Percentiles rank a stretch among this genome's conserved stretches.
phyloP scores from a whole-genome alignment of 2,797 vertebrate species.

The Gila robusta region DNA sequence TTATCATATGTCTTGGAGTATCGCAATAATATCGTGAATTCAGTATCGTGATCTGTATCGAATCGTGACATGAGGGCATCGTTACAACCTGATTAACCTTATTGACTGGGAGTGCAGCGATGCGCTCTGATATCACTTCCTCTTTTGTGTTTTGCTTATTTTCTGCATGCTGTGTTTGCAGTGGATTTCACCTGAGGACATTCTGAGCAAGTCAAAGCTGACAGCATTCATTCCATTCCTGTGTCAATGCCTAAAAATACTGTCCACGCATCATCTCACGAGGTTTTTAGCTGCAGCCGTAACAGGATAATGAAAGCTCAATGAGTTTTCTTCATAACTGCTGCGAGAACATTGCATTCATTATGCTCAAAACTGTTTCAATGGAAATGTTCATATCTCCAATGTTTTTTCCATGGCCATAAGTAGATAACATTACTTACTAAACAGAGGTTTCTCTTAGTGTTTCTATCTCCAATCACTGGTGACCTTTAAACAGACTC shows the following conservation, averaged over 20 bases:
- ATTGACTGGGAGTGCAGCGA: background rate
- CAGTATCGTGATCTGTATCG: too few relatives aligned
- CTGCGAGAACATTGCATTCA: background rate
- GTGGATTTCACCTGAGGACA: background rate
- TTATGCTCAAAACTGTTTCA: background rate
- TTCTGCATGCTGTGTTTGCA: background rate
- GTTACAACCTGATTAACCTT: background rate
- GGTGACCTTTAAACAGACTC: conserved; percentile 15
- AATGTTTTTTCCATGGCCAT: background rate
- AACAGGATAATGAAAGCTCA: background rate
- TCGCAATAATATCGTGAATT: too few relatives aligned
- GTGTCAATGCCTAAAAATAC: background rate
- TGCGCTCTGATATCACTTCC: background rate
- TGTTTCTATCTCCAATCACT: background rate
- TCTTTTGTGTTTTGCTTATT: background rate
- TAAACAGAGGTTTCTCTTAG: background rate
- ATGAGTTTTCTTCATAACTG: background rate
- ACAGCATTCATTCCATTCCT: background rate
- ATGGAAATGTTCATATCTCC: background rate
- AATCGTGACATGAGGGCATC: too few relatives aligned
- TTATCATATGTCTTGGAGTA: too few relatives aligned
- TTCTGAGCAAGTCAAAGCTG: background rate
- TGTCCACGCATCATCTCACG: background rate
- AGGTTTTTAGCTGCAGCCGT: background rate
- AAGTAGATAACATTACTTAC: background rate